Percentiles rank a stretch among this genome's conserved stretches.
Evolutionary conservation across 2,888 invertebrate genomes (phyloP).

Genomic region (Nineta flava): DNA sequence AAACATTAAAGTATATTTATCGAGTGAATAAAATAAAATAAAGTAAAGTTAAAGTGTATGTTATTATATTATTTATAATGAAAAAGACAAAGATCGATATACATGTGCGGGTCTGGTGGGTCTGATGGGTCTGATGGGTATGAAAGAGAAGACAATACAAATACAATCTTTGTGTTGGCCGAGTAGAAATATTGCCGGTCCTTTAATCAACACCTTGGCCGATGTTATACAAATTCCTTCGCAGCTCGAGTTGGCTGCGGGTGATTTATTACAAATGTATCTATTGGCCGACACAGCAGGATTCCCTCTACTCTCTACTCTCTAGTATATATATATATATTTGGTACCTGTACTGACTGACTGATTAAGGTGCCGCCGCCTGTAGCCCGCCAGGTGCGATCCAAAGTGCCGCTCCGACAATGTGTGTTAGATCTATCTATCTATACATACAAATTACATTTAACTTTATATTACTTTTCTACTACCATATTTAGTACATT

Average conservation of each 20-base stretch:
- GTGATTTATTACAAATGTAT: conserved; percentile 28
- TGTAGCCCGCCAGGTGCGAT: not conserved
- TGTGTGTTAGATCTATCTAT: too few species aligned
- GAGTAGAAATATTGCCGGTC: conserved; percentile 19
- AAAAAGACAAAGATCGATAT: too few species aligned
- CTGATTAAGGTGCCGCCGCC: not conserved
- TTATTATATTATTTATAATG: too few species aligned
- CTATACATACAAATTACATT: too few species aligned
- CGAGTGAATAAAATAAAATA: too few species aligned
- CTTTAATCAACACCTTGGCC: conserved; percentile 28
- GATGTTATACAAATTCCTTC: conserved; percentile 28
- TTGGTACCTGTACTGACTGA: not conserved
- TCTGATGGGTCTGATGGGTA: too few species aligned
- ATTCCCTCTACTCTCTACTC: conserved; percentile 9
- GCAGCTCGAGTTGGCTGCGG: conserved; percentile 25
- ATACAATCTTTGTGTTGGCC: not conserved
- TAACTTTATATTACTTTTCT: not conserved
- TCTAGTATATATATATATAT: not conserved
- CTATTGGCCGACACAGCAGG: conserved; percentile 27
- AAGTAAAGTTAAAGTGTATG: too few species aligned
- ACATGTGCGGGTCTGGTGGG: too few species aligned
- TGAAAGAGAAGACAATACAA: conserved; percentile 7
- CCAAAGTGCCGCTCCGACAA: not conserved
- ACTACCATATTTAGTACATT: not conserved
- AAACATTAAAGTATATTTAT: too few species aligned